A percentile compares a stretch with the other conserved stretches of the same genome.
These are phyloP conservation scores for Xenops minutus DNA, from an alignment of 2,797 vertebrate genomes.

Conservation along the genomic window DNA sequence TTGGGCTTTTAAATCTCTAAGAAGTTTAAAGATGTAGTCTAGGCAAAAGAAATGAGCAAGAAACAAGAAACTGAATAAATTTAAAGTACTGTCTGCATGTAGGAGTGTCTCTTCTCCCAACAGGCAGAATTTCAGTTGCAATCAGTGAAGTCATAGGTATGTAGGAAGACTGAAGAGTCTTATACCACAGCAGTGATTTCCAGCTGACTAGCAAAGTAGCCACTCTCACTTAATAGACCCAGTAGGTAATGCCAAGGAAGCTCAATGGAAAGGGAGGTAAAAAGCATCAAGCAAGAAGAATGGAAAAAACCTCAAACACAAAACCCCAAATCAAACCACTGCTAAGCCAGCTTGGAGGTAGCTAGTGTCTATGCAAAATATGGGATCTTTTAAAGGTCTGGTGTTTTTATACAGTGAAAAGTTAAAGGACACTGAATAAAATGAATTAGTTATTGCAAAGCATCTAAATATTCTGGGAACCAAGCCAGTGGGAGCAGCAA, in stretches of 20 bases:
- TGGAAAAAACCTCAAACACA: neutral
- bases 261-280: neutral
- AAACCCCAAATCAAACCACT: neutral
- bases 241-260: neutral
- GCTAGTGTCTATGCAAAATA: neutral
- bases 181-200: neutral
- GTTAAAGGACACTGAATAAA: constrained; percentile 21
- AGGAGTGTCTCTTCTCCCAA: constrained; percentile 40
- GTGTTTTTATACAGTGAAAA: neutral
- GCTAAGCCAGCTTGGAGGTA: neutral
- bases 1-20: neutral
- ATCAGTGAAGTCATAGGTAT: constrained; percentile 12
- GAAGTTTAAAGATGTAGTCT: neutral
- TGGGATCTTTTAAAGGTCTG: constrained; percentile 10
- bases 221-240: neutral
- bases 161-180: constrained; percentile 34
- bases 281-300: neutral
- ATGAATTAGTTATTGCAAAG: neutral
- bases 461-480: constrained; percentile 21
- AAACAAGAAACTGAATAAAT: neutral
- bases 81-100: neutral
- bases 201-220: neutral
- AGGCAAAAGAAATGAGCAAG: neutral
- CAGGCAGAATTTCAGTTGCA: constrained; percentile 1
- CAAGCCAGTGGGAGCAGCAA: neutral